Conservation (phyloP, 2,888 invertebrate species). For the Cerastis leucographa region DNA sequence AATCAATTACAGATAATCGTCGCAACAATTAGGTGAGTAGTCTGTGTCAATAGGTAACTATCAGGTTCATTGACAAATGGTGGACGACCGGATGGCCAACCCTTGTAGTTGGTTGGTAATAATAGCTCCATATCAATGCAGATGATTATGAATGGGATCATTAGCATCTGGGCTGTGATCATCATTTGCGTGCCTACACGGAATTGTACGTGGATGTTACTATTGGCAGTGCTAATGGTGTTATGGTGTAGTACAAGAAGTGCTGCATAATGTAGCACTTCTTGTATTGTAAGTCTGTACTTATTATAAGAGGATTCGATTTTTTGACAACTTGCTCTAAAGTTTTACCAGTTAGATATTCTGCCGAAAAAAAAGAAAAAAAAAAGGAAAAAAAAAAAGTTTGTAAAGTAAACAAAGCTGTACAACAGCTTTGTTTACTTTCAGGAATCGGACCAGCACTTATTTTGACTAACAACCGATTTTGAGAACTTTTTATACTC, state of each 20-base stretch:
- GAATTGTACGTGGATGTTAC: slow-evolving; percentile 37
- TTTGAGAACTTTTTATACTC: neutral
- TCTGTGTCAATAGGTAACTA: slow-evolving; percentile 68
- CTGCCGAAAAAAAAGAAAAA: too few relatives aligned
- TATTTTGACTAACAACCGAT: neutral
- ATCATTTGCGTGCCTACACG: slow-evolving; percentile 77
- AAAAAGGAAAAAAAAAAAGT: too few relatives aligned
- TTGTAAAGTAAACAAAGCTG: too few relatives aligned
- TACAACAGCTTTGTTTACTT: too few relatives aligned
- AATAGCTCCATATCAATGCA: slow-evolving; percentile 84
- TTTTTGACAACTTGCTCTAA: neutral
- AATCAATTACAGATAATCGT: slow-evolving; percentile 64
- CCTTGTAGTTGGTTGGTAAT: slow-evolving; percentile 77
- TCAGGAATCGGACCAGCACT: neutral
- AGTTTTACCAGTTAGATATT: neutral
- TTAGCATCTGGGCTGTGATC: slow-evolving; percentile 80
- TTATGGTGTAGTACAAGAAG: neutral
- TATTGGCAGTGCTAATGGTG: neutral
- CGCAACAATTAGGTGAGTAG: slow-evolving; percentile 71
- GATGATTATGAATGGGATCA: slow-evolving; percentile 88
- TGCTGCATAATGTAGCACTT: too few relatives aligned
- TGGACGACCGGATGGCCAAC: slow-evolving; percentile 65
- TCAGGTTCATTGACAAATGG: slow-evolving; percentile 71
- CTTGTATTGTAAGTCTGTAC: neutral
- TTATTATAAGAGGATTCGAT: neutral